Conservation (phyloP, 2,113 vertebrate genomes). For the Mugil cephalus region DNA sequence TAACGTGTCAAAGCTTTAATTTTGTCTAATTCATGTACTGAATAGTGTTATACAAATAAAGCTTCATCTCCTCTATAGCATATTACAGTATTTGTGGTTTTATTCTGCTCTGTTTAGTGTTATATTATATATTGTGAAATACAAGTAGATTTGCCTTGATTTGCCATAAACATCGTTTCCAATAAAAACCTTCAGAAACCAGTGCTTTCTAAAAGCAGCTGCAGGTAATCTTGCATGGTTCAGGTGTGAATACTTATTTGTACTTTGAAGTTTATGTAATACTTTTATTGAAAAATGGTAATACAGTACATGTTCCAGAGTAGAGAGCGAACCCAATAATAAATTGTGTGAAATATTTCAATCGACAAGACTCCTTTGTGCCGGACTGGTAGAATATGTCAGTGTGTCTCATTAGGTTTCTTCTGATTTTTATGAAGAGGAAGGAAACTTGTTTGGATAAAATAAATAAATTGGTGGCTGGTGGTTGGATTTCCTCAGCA, state of each 20-base stretch:
- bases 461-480: slow-evolving; percentile 1
- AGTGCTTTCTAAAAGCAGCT: no score
- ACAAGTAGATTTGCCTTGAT: background rate
- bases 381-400: background rate
- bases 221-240: no score
- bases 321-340: no score
- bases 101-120: background rate
- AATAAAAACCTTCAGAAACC: no score
- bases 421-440: slow-evolving; percentile 11
- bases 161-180: no score
- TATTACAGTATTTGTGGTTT: slow-evolving; percentile 17
- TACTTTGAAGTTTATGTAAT: no score
- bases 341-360: no score
- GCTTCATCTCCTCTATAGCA: no score
- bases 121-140: background rate
- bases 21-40: background rate
- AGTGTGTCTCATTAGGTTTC: background rate
- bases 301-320: no score
- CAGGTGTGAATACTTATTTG: no score
- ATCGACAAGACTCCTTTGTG: background rate
- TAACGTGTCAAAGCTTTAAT: no score
- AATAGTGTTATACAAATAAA: background rate
- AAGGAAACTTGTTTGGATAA: slow-evolving; percentile 27
- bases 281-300: no score
- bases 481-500: slow-evolving; percentile 13